A percentile compares a stretch with the other conserved stretches of the same genome.
Evolutionary conservation across 2,888 invertebrate genomes (phyloP).

Genomic region (Aplocera efformata): DNA sequence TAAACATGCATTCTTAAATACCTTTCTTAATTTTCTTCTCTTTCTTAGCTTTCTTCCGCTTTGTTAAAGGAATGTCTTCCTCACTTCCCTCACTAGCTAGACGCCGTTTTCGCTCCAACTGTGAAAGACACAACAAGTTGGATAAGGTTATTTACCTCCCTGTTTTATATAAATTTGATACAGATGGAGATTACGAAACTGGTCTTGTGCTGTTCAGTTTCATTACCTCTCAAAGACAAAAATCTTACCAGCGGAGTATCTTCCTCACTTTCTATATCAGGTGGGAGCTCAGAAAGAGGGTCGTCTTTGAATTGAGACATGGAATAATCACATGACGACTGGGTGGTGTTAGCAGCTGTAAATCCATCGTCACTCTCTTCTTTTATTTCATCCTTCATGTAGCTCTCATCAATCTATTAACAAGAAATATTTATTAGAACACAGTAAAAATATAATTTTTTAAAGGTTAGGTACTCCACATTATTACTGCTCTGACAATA

Average conservation of each 20-base stretch:
- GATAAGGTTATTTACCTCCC: too few relatives aligned
- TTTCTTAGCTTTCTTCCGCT: constrained; percentile 83
- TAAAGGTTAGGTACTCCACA: too few relatives aligned
- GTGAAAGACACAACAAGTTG: too few relatives aligned
- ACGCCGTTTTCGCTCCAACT: constrained; percentile 57
- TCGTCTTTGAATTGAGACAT: constrained; percentile 85
- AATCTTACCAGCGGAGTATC: constrained; percentile 86
- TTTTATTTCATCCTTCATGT: constrained; percentile 69
- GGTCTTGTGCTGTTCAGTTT: too few relatives aligned
- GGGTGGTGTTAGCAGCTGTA: constrained; percentile 71
- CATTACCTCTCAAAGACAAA: background rate
- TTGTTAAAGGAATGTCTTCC: constrained; percentile 86
- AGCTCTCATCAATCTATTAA: constrained; percentile 55
- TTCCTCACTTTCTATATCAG: constrained; percentile 84
- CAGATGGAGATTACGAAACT: too few relatives aligned
- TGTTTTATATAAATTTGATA: too few relatives aligned
- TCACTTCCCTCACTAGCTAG: constrained; percentile 80
- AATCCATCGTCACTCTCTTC: constrained; percentile 66
- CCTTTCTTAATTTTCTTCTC: constrained; percentile 80
- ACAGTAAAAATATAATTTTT: too few relatives aligned
- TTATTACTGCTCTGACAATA: too few relatives aligned
- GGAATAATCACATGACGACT: constrained; percentile 87
- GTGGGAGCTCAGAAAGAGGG: constrained; percentile 67
- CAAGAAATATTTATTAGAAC: constrained; percentile 1
- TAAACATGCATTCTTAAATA: too few relatives aligned